phyloP scores from a whole-genome alignment of 2,113 vertebrate genomes.

The Crotophaga sulcirostris region DNA sequence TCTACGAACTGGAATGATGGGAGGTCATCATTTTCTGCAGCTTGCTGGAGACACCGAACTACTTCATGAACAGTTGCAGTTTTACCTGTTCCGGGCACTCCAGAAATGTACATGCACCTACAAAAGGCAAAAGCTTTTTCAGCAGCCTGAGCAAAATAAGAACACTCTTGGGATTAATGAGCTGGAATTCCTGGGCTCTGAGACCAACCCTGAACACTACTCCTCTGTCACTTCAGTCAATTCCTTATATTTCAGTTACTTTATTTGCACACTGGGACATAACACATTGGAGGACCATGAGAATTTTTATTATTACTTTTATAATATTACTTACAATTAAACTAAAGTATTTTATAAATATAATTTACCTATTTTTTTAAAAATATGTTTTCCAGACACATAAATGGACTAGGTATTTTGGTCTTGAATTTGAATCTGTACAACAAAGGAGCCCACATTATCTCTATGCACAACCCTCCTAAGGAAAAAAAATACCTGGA shows the following conservation, averaged over 20 bases:
- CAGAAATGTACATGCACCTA: constrained; percentile 98
- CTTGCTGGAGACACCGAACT: constrained; percentile 84
- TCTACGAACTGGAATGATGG: constrained; percentile 86
- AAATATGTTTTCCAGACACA: not conserved
- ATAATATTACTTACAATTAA: too few relatives aligned
- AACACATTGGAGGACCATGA: not conserved
- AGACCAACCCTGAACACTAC: not conserved
- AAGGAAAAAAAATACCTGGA: not conserved
- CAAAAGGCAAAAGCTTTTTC: not conserved
- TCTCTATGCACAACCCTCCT: not conserved
- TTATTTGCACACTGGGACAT: not conserved
- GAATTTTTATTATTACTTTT: not conserved
- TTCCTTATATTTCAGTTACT: not conserved
- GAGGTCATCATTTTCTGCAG: constrained; percentile 80
- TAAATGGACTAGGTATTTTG: not conserved
- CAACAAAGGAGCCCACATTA: not conserved
- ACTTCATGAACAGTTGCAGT: constrained; percentile 94
- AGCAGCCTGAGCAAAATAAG: not conserved
- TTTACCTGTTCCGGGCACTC: constrained; percentile 96
- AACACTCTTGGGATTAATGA: not conserved
- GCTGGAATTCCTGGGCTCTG: not conserved
- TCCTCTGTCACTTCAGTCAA: not conserved
- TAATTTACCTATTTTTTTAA: not conserved
- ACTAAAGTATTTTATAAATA: not conserved
- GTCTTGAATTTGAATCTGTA: not conserved